Evolutionary conservation across 2,113 vertebrate species (phyloP), one percentile per base, ranked within the genome.

Genomic region (Nycticryphes semicollaris): DNA sequence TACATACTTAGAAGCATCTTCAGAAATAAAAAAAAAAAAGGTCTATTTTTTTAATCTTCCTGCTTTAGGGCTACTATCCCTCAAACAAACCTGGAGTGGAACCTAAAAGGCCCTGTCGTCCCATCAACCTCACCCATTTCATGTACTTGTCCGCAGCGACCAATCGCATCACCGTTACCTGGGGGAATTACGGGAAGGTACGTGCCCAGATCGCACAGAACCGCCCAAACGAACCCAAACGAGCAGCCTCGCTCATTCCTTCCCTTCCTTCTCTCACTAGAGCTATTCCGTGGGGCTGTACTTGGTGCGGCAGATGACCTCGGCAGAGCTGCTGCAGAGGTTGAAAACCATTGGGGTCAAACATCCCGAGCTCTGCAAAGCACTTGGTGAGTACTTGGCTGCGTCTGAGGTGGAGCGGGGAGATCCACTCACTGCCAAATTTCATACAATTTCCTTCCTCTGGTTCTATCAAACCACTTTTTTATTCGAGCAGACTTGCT

Each of bases 151-250:
- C 99, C 33, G 99, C 98, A 14, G 98, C 98, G 64, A 99, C 98
- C 94, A 99, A 99, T 96, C 98, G 99, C 96, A 98, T 99, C 97
- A 99, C 99, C 0, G 97, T 99, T 87, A 99, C 99, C 81, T 99
- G 99, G 99, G 99, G 99, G 28, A 99, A 99, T 96, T 99, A 99
- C 1, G 99, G 99, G 97, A 99, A 99, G 99, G 99, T 99, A 95
- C 51, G 95, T 25, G 37, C 48, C 13, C 0, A 1, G 33, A 2
- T 2, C 0, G 0, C 20, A 0, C n/a, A 1, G 21, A 20, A 2
- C 14, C 3, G 1, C 22, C 1, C 2, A 3, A 1, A 7, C 1
- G 0, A 6, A 22, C 10, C 33, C 33, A 1, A 8, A 23, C 9
- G 17, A 47, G 33, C 27, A 33, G 10, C 35, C 66, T 87, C 1